Conservation (phyloP, 2,888 invertebrate species). For the Allacma fusca region DNA sequence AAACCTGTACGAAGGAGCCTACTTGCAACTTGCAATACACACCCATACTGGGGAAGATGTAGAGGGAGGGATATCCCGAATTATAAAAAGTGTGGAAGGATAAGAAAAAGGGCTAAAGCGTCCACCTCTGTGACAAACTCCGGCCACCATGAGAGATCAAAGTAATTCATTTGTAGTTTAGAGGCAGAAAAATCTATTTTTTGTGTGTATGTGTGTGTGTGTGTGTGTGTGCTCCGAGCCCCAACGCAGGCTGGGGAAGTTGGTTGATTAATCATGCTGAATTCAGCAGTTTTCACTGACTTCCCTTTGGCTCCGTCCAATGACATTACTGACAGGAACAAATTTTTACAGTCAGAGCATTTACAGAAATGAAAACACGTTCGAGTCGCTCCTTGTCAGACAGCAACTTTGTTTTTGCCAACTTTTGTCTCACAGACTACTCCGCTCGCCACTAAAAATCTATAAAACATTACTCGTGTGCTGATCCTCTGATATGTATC, state of each 20-base stretch:
- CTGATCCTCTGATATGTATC: no score
- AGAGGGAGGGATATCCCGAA: no score
- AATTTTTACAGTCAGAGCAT: slow-evolving; percentile 30
- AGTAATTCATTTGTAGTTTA: slow-evolving; percentile 4
- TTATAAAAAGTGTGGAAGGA: no score
- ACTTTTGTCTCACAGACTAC: slow-evolving; percentile 17
- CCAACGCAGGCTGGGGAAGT: not conserved
- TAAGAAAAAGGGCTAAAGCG: no score
- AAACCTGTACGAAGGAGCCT: no score
- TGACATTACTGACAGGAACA: slow-evolving; percentile 32
- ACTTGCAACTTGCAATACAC: no score
- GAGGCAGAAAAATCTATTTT: not conserved
- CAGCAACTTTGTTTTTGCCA: slow-evolving; percentile 33
- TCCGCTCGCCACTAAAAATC: not conserved
- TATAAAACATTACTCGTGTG: slow-evolving; percentile 14
- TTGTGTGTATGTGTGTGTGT: no score
- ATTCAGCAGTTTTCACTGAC: slow-evolving; percentile 25
- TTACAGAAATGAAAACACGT: slow-evolving; percentile 40
- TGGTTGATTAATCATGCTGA: slow-evolving; percentile 25
- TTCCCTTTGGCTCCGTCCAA: slow-evolving; percentile 8
- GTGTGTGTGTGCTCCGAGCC: not conserved
- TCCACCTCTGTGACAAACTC: not conserved
- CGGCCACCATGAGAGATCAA: slow-evolving; percentile 35
- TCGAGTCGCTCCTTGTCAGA: slow-evolving; percentile 26
- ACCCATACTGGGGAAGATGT: no score